Base-by-base conservation (phyloP, 2,113 vertebrate species). In the Nannospalax galili region DNA sequence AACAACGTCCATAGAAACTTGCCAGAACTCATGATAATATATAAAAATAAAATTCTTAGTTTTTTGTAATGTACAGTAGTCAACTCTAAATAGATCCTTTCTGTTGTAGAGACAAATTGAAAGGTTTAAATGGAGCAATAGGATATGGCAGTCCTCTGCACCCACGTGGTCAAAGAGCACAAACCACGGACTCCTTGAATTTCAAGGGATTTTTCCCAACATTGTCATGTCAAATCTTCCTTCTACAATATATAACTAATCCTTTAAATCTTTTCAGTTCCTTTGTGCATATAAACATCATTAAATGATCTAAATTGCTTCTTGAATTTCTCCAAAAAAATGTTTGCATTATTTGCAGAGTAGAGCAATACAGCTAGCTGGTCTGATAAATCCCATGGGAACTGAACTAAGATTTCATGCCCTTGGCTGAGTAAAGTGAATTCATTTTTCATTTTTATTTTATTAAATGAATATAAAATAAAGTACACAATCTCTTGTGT, bases 391-490 rank as follows among this genome's bases (percentile, higher is more conserved):
- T 62, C n/a, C 60, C 93, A 79, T 20, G 58, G 84, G 35, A 45
- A 85, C n/a, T 79, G 20, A 94, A 93, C 82, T 58, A 60, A 90
- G 45, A 26, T 58, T 95, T 93, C 62, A 86, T 26, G 48, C 5
- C 73, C 92, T 92, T 67, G n/a, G 1, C 35, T 79, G 5, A 64
- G 80, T 5, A 77, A 9, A 4, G 14, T 70, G 32, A 95, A 90
- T 70, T 73, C 0, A 20, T 75, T 94, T 93, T 92, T 86, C 72
- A 56, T 58, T 73, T 72, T 86, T 72, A 10, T 77, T 81, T 75
- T 75, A 78, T 82, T 26, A 52, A 97, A 9, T 58, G 9, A 94
- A 32, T 56, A 10, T 30, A 65, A 14, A 37, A 92, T 65, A 94
- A 56, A 24, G 20, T 15, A 84, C 20, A 30, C 56, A 88, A 32